phyloP scores from a whole-genome alignment of 2,797 vertebrate species.

The Mallotus villosus region DNA sequence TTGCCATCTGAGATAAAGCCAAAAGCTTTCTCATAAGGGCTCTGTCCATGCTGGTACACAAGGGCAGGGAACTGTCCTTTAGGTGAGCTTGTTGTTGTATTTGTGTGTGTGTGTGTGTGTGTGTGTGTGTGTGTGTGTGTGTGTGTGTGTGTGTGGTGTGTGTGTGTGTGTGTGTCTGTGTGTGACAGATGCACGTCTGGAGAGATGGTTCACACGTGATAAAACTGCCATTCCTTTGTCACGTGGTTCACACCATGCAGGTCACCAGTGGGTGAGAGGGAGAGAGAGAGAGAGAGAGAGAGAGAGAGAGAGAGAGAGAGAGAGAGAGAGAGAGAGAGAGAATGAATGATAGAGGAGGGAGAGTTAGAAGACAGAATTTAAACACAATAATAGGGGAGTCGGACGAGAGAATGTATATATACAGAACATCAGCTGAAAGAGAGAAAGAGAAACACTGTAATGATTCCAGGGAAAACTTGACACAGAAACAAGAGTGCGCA shows the following conservation, averaged over 20 bases:
- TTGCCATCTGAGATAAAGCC: too few species aligned
- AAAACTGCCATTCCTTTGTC: conserved; percentile 34
- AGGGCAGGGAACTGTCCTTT: too few species aligned
- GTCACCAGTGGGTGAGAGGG: conserved; percentile 52
- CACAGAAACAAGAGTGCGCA: background rate
- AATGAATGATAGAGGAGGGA: too few species aligned
- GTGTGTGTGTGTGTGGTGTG: conserved; percentile 20
- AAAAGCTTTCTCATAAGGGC: too few species aligned
- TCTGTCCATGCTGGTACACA: too few species aligned
- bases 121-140: conserved; percentile 15
- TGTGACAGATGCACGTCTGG: conserved; percentile 1
- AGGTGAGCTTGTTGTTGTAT: background rate
- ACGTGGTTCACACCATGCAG: conserved; percentile 41
- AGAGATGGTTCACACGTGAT: conserved; percentile 15
- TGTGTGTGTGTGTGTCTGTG: conserved; percentile 21
- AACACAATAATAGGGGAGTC: too few species aligned
- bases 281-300: background rate
- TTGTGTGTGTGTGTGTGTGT: conserved; percentile 19
- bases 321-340: too few species aligned
- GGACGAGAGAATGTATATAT: too few species aligned
- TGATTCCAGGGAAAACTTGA: too few species aligned
- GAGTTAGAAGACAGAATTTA: too few species aligned
- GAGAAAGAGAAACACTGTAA: too few species aligned
- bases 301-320: too few species aligned
- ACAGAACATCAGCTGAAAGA: background rate